Evolutionary conservation across 2,797 vertebrate genomes (phyloP), one percentile per base, ranked within the genome.

Genomic region (Sphenodon punctatus): DNA sequence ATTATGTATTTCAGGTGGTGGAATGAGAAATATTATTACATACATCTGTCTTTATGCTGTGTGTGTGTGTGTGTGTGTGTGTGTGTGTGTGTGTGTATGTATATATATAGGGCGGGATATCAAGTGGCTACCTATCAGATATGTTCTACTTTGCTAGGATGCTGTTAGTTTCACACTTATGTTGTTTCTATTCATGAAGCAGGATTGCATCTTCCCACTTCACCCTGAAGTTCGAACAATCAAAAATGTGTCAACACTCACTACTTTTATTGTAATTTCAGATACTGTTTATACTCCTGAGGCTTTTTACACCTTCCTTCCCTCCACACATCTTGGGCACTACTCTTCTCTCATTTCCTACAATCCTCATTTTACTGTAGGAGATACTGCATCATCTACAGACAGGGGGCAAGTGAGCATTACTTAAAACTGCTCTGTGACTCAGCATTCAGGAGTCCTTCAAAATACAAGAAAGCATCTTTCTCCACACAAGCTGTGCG

Each of bases 401-500:
- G 38, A 15, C 75, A 42, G 45, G 59, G 75, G 61, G 56, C 27
- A 43, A 15, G 36, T 11, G 30, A 74, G 79, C 86, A 76, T 41
- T 78, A 84, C 58, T 61, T 45, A 39, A 71, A 41, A 30, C 60
- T 17, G 58, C 17, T 74, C 68, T 0, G 42, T 94, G 94, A 94
- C 89, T 95, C 91, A 94, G 93, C 90, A 92, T 10, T 41, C 43
- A 59, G n/a, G 48, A 76, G 73, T 82, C 77, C 46, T 79, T 20
- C 11, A 25, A 45, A 12, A 74, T 15, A 34, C 19, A 53, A 42
- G 17, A 7, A 80, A 58, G 20, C 12, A 1, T 2, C 11, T 25
- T 72, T 15, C 41, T 53, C 56, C 69, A 36, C 41, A 20, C 8
- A 16, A 1, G 5, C 30, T 4, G 6, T 60, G 67, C 3, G 19